Percentiles rank a stretch among this genome's conserved stretches.
These are phyloP conservation scores for Chlorops oryzae DNA, from an alignment of 1,140 invertebrate species.

Conservation along the genomic window DNA sequence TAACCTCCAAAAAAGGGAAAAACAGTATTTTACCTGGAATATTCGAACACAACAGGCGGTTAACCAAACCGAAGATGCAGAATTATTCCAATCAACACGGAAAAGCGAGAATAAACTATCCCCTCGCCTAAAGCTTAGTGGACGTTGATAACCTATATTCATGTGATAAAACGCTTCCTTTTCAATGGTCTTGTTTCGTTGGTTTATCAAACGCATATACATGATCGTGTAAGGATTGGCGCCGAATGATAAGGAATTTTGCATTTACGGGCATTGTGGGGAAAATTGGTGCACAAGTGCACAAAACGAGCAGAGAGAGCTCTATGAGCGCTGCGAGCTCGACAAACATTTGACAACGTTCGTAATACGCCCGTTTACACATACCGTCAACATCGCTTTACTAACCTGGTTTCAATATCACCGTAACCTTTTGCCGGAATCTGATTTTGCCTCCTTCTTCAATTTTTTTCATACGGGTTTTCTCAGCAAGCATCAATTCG, in stretches of 20 bases:
- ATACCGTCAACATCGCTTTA: too few species aligned
- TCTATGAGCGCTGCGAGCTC: too few species aligned
- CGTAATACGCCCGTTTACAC: too few species aligned
- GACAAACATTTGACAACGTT: too few species aligned
- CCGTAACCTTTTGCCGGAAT: too few species aligned
- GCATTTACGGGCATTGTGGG: conserved; percentile 87
- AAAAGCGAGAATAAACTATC: conserved; percentile 90
- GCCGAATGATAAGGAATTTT: conserved; percentile 94
- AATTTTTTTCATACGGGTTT: too few species aligned
- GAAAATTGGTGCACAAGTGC: conserved; percentile 87
- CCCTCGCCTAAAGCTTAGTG: conserved; percentile 81
- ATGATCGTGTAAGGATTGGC: conserved; percentile 84
- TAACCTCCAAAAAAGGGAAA: too few species aligned
- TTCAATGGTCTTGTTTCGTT: conserved; percentile 68
- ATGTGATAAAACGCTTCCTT: conserved; percentile 76
- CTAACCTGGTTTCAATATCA: too few species aligned
- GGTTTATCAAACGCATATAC: conserved; percentile 86
- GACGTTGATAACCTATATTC: conserved; percentile 84
- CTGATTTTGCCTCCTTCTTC: too few species aligned
- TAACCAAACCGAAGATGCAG: conserved; percentile 75
- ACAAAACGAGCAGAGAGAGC: too few species aligned
- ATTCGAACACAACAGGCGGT: conserved; percentile 79
- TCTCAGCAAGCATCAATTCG: too few species aligned
- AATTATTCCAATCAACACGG: conserved; percentile 82
- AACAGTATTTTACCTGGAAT: conserved; percentile 60